phyloP scores from a whole-genome alignment of 2,113 vertebrate genomes.

The Hippotragus niger region DNA sequence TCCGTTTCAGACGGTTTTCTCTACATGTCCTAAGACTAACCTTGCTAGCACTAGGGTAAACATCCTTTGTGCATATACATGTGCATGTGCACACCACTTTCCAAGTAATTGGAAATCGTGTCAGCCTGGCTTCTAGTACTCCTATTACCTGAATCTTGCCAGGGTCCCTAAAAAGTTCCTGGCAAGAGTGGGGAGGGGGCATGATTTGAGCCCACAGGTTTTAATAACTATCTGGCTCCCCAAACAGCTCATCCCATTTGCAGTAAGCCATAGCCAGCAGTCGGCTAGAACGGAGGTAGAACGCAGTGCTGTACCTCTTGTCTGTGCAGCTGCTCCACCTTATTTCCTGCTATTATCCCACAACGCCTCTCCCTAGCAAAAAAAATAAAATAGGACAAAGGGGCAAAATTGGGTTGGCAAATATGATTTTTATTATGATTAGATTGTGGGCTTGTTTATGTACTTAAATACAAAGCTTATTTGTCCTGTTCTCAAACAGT shows the following conservation, averaged over 20 bases:
- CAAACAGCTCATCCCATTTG: conserved; percentile 35
- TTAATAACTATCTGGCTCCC: neutral
- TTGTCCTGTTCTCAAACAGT: neutral
- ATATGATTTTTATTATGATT: conserved; percentile 36
- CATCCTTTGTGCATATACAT: neutral
- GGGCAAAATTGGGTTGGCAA: conserved; percentile 1
- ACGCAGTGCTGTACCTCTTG: neutral
- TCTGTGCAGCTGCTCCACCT: conserved; percentile 51
- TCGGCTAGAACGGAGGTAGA: conserved; percentile 16
- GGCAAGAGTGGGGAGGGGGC: neutral
- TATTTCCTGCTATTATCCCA: conserved; percentile 58
- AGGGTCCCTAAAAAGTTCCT: conserved; percentile 1
- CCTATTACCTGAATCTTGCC: neutral
- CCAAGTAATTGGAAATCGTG: neutral
- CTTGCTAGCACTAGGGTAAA: neutral
- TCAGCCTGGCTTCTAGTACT: neutral
- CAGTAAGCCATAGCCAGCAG: neutral
- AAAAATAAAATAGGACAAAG: conserved; percentile 60
- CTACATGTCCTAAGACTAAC: neutral
- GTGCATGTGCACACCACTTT: neutral
- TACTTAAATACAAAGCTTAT: conserved; percentile 30
- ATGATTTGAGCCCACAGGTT: conserved; percentile 15
- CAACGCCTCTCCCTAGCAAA: conserved; percentile 34
- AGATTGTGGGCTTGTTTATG: neutral
- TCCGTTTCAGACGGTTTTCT: neutral